Evolutionary conservation across 2,888 invertebrate genomes (phyloP), one percentile per base, ranked within the genome.

Genomic region (Ochropleura leucogaster): DNA sequence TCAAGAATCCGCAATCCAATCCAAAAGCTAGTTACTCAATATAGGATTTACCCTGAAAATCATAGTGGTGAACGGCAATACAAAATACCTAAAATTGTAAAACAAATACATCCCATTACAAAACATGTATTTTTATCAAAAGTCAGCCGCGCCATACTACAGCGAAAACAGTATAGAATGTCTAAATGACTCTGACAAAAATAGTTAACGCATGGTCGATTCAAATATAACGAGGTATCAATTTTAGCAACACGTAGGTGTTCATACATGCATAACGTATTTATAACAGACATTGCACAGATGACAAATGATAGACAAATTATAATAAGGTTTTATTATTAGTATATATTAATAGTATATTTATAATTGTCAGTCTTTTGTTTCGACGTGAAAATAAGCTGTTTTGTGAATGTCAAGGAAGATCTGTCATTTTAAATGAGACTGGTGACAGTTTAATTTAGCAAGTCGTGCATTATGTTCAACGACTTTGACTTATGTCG

Each of bases 221-320:
- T 84, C 44, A 30, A 62, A 79, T 79, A 53, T 62, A 53, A 49
- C 4, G n/a, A 62, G 6, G 16, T 42, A 66, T 79, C 42, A 62
- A 53, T 68, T 72, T 68, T 16, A 68, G 55, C n/a, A 55, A 77
- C 64, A 67, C 46, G 12, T 65, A 30, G 5, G 40, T 59, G n/a
- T 65, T 53, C 55, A 82, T 47, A 30, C 57, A 64, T 44, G 67
- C 64, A 40, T 64, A 55, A 16, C 14, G 55, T n/a, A 20, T 4
- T 9, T 16, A 6, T 30, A 46, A 20, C 8, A 64, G 40, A 69
- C 51, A 77, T 53, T n/a, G 40, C 18, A 30, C 30, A 46, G 14
- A 62, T n/a, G 76, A 75, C 68, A 76, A 81, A 71, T 68, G 82
- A 75, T 71, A 53, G 55, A 65, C 59, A 59, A 74, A 80, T 77